These are phyloP conservation scores for Nycticebus coucang DNA, from an alignment of 2,113 vertebrate species.

Conservation along the genomic window DNA sequence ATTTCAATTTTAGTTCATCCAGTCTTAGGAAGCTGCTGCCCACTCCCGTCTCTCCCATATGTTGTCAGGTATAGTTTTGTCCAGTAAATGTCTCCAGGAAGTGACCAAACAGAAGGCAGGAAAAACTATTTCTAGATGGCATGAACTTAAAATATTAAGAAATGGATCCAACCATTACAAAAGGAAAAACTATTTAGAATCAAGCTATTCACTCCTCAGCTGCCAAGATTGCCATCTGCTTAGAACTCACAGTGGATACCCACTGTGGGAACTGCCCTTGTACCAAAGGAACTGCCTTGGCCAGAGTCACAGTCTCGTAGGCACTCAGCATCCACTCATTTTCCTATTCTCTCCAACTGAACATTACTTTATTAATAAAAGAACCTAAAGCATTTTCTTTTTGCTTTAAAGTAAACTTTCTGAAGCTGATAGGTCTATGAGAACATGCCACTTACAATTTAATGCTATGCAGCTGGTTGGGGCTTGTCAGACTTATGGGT, in stretches of 20 bases:
- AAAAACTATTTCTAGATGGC: background rate
- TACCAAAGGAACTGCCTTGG: background rate
- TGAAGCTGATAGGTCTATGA: slow-evolving; percentile 76
- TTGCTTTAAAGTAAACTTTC: slow-evolving; percentile 72
- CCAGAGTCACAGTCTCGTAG: background rate
- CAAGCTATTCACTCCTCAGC: background rate
- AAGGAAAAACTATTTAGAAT: background rate
- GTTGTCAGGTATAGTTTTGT: background rate
- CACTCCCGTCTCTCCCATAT: background rate
- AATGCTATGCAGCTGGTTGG: background rate
- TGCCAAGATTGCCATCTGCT: background rate
- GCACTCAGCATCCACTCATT: background rate
- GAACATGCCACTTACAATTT: slow-evolving; percentile 73
- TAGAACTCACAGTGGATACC: background rate
- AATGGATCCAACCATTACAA: background rate
- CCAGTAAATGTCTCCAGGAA: background rate
- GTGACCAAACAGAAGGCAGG: background rate
- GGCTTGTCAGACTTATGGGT: slow-evolving; percentile 34
- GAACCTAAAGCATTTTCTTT: slow-evolving; percentile 48
- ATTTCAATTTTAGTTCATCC: background rate
- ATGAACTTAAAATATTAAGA: background rate
- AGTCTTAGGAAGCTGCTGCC: background rate
- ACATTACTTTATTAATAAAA: slow-evolving; percentile 62
- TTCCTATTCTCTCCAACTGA: slow-evolving; percentile 11
- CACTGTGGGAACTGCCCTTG: background rate